A percentile compares a stretch with the other conserved stretches of the same genome.
These are phyloP conservation scores for Magallana angulata DNA, from an alignment of 1,140 invertebrate genomes.

Conservation along the genomic window DNA sequence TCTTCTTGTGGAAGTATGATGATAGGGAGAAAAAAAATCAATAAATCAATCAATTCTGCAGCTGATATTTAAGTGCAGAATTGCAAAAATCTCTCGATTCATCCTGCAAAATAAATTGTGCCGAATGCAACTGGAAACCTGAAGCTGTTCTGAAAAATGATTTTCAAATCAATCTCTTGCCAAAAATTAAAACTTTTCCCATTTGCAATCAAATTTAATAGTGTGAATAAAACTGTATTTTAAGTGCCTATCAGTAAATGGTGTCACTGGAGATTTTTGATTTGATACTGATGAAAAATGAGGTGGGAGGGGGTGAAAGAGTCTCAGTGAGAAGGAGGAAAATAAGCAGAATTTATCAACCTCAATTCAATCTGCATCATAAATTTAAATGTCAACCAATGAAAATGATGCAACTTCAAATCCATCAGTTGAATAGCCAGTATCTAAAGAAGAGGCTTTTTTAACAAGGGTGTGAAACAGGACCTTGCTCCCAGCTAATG, in stretches of 20 bases:
- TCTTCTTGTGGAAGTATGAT: neutral
- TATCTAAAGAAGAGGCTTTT: neutral
- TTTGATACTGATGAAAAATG: too few species aligned
- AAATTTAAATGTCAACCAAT: neutral
- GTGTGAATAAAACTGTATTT: too few species aligned
- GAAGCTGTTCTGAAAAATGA: too few species aligned
- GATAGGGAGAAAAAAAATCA: neutral
- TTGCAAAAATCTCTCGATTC: neutral
- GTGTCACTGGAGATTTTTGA: too few species aligned
- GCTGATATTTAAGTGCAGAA: neutral
- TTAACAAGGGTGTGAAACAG: slow-evolving; percentile 16
- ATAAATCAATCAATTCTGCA: neutral
- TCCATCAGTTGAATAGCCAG: neutral
- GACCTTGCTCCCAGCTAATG: neutral
- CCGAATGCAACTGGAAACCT: too few species aligned
- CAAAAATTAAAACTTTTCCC: too few species aligned
- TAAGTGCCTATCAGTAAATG: too few species aligned
- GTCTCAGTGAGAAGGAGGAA: too few species aligned
- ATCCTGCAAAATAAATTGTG: neutral
- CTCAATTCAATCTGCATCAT: neutral
- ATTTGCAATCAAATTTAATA: too few species aligned
- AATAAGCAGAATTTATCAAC: too few species aligned
- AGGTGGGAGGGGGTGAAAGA: too few species aligned
- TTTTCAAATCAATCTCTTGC: too few species aligned
- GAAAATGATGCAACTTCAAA: neutral